Evolutionary conservation across 2,113 vertebrate species (phyloP).

Genomic region (Cyphomyrus plagiostoma): DNA sequence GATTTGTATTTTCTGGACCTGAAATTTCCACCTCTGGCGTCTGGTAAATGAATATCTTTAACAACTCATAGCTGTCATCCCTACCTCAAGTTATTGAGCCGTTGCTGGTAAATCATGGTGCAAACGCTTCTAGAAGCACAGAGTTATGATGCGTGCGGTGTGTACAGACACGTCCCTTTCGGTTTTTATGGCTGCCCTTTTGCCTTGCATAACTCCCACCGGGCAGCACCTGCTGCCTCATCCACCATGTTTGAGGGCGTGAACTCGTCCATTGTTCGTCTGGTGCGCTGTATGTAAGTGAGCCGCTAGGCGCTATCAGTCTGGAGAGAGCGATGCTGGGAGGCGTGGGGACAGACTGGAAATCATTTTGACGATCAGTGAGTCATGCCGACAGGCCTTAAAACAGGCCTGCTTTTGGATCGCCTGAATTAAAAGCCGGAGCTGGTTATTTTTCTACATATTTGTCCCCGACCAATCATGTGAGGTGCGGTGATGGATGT

Average conservation of each 20-base stretch:
- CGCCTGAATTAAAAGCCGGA: not conserved
- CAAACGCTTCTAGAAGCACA: constrained; percentile 23
- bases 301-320: too few species aligned
- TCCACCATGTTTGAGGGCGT: not conserved
- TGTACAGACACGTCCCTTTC: constrained; percentile 31
- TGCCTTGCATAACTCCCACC: constrained; percentile 12
- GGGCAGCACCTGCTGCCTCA: constrained; percentile 18
- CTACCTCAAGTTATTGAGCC: constrained; percentile 9
- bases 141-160: constrained; percentile 28
- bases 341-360: not conserved
- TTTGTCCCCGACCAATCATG: not conserved
- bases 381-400: not conserved
- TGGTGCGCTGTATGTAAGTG: not conserved
- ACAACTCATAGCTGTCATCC: not conserved
- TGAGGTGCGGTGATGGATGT: not conserved
- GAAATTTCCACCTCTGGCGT: too few species aligned
- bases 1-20: too few species aligned
- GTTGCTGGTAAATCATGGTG: constrained; percentile 17
- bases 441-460: not conserved
- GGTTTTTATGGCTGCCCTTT: constrained; percentile 19
- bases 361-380: not conserved
- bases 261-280: not conserved
- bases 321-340: not conserved
- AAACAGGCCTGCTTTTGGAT: not conserved
- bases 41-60: not conserved